phyloP scores from a whole-genome alignment of 2,888 invertebrate genomes.

The Lottia gigantea region DNA sequence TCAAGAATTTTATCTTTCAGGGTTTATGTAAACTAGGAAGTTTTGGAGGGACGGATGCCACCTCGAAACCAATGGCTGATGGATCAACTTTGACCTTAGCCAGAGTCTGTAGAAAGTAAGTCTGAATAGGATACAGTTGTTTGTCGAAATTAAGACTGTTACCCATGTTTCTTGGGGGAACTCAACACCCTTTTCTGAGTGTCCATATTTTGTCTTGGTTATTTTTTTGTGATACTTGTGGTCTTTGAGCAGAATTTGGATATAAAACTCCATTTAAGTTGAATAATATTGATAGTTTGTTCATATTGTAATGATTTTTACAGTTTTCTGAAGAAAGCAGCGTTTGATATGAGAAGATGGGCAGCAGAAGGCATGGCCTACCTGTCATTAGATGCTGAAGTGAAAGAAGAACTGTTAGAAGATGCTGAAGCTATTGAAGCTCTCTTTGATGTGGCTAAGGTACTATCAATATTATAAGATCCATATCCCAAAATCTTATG shows the following conservation, averaged over 20 bases:
- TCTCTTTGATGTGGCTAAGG: slow-evolving; percentile 87
- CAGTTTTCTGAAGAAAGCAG: slow-evolving; percentile 85
- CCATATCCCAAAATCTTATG: no score
- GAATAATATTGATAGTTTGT: no score
- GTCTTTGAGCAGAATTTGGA: no score
- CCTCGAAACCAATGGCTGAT: slow-evolving; percentile 93
- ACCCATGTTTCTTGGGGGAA: no score
- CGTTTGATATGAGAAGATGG: slow-evolving; percentile 90
- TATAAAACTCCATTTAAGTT: no score
- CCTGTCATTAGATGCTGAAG: slow-evolving; percentile 96
- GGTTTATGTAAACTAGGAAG: slow-evolving; percentile 94
- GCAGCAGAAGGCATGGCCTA: slow-evolving; percentile 97
- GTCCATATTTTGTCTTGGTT: no score
- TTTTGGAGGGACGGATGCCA: slow-evolving; percentile 93
- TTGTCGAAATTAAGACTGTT: no score
- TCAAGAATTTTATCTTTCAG: slow-evolving; percentile 41
- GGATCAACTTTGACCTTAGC: slow-evolving; percentile 92
- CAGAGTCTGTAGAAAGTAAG: slow-evolving; percentile 86
- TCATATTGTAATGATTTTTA: neutral
- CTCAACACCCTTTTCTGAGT: no score
- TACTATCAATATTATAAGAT: slow-evolving; percentile 32
- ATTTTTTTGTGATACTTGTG: no score
- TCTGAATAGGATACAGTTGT: no score
- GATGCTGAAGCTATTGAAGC: slow-evolving; percentile 85
- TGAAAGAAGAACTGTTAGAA: slow-evolving; percentile 94